Percentiles rank a stretch among this genome's conserved stretches.
These are phyloP conservation scores for Threskiornis aethiopicus DNA, from an alignment of 2,797 vertebrate genomes.

Conservation along the genomic window DNA sequence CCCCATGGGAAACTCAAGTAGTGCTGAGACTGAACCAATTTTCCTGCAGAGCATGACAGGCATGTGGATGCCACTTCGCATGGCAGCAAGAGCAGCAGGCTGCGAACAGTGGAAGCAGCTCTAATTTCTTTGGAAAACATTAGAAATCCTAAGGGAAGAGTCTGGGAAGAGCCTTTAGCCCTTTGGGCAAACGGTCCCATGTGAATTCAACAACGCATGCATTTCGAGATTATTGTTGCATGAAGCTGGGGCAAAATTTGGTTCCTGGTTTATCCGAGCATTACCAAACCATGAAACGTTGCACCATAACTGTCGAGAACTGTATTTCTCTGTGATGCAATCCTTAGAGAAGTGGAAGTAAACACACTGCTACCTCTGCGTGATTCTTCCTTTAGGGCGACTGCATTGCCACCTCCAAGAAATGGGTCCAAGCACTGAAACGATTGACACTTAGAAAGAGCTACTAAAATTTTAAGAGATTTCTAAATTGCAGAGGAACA, in stretches of 20 bases:
- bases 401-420: not conserved
- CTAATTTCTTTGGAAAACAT: not conserved
- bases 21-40: not conserved
- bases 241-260: not conserved
- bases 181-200: not conserved
- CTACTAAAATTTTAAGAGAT: not conserved
- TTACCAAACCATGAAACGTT: not conserved
- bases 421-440: not conserved
- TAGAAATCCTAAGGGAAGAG: not conserved
- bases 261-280: fast-evolving
- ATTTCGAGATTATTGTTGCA: not conserved
- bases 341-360: not conserved
- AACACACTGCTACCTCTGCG: not conserved
- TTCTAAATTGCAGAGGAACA: not conserved
- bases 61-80: not conserved
- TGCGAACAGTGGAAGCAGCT: not conserved
- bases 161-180: not conserved
- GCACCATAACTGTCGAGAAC: not conserved
- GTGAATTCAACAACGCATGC: not conserved
- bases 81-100: not conserved
- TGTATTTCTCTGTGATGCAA: not conserved
- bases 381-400: not conserved
- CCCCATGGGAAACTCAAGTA: not conserved
- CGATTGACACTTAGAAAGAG: not conserved
- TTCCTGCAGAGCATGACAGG: not conserved